Percentiles rank a stretch among this genome's conserved stretches.
These are phyloP conservation scores for Dinomys branickii DNA, from an alignment of 2,113 vertebrate species.

Conservation along the genomic window DNA sequence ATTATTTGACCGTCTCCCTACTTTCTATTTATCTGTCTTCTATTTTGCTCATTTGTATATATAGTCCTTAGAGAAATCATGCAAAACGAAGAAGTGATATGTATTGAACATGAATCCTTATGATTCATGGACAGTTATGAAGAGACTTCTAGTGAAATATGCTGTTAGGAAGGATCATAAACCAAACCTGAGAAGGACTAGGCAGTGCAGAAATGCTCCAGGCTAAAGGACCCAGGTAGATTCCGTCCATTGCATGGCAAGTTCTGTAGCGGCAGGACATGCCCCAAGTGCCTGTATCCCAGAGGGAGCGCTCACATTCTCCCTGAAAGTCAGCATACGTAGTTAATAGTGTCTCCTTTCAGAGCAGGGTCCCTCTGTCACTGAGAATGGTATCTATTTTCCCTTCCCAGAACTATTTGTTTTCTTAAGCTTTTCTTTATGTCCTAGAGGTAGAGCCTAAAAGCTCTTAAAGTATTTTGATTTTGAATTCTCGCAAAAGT, in stretches of 20 bases:
- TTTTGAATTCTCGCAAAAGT: conserved; percentile 77
- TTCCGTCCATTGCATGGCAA: background rate
- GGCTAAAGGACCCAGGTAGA: background rate
- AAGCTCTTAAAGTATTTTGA: conserved; percentile 76
- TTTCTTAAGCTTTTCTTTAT: conserved; percentile 76
- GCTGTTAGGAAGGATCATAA: background rate
- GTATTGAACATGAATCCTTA: conserved; percentile 12
- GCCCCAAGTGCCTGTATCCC: background rate
- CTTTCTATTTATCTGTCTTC: background rate
- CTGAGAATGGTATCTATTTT: conserved; percentile 28
- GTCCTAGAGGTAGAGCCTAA: conserved; percentile 71
- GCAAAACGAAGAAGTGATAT: background rate
- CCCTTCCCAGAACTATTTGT: conserved; percentile 62
- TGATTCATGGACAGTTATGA: background rate
- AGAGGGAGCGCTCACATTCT: background rate
- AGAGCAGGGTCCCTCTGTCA: background rate
- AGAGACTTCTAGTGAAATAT: background rate
- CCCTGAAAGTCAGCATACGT: conserved; percentile 45
- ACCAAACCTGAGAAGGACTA: background rate
- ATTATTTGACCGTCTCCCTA: background rate
- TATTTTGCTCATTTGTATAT: background rate
- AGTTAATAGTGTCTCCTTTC: conserved; percentile 26
- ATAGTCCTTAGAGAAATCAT: background rate
- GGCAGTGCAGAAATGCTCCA: background rate
- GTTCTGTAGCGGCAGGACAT: background rate